phyloP scores from a whole-genome alignment of 1,140 invertebrate genomes.

The Cardiocondyla obscurior region DNA sequence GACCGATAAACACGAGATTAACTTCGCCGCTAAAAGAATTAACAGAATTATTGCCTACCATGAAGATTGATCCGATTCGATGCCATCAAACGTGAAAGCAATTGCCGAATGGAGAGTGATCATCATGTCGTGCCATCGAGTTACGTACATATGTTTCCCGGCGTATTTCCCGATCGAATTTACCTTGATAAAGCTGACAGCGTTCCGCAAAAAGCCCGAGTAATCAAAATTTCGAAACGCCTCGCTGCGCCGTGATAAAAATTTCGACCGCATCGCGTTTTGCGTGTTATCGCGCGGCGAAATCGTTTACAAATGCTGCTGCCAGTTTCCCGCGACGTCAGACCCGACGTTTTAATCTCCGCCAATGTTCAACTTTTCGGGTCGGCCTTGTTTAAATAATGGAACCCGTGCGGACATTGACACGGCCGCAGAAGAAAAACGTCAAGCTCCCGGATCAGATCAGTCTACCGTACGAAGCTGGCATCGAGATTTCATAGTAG shows the following conservation, averaged over 20 bases:
- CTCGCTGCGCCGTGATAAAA: constrained; percentile 33
- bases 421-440: constrained; percentile 42
- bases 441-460: constrained; percentile 34
- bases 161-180: constrained; percentile 39
- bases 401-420: constrained; percentile 37
- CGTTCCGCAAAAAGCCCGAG: constrained; percentile 15
- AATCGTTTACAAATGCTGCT: constrained; percentile 44
- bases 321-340: constrained; percentile 41
- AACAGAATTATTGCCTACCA: background rate
- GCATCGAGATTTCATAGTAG: constrained; percentile 20
- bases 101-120: background rate
- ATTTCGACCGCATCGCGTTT: constrained; percentile 19
- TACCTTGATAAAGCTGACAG: constrained; percentile 19
- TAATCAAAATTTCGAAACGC: constrained; percentile 44
- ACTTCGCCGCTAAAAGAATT: background rate
- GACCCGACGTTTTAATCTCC: constrained; percentile 52
- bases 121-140: constrained; percentile 13
- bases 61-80: background rate
- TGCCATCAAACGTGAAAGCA: background rate
- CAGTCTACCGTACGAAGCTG: background rate
- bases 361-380: constrained; percentile 36
- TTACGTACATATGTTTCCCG: constrained; percentile 16
- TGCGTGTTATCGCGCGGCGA: constrained; percentile 32
- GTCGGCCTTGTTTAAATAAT: constrained; percentile 46
- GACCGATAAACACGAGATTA: background rate